Evolutionary conservation across 2,888 invertebrate genomes (phyloP), one percentile per base, ranked within the genome.

Genomic region (Drosophila tripunctata): DNA sequence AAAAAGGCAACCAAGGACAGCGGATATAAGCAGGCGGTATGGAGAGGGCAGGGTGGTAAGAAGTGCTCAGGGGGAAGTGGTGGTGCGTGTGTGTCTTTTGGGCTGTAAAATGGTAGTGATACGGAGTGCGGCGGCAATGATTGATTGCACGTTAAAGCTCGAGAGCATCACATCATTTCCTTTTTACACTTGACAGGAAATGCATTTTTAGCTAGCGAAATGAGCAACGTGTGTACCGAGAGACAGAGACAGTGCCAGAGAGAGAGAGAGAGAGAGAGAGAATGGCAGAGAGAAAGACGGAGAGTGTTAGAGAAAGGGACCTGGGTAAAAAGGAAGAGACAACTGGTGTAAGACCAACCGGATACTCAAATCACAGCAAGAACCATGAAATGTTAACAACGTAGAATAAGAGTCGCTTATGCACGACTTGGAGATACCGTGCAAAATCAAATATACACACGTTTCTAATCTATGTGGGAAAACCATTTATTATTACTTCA

Each of bases 61-160:
- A n/a, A n/a, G 4, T 4, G 15, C 5, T 6, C 5, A 5, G 22
- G 30, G 3, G 15, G 10, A n/a, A 19, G 19, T 10, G 8, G 4
- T 14, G 15, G 27, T 7, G 19, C 40, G 51, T 52, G 66, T 67
- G 60, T 17, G 51, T 52, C 64, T 67, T 56, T 17, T 19, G 58
- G 63, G 40, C 48, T 71, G 71, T 65, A 67, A 74, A 67, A 66
- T 63, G 45, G 64, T 58, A 60, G 56, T 60, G 68, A 67, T 56
- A 48, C 21, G 40, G 56, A 54, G 38, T n/a, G 50, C 48, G 56
- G 61, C 71, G 78, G 73, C 78, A 75, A 80, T 89, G 89, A 89
- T 89, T 89, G 89, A 89, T 89, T 89, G 83, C 78, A 77, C 79
- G 78, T 85, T 81, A 73, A 82, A 69, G 83, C 86, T 71, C 67